These are phyloP conservation scores for Pholis gunnellus DNA, from an alignment of 2,113 vertebrate genomes.

Conservation along the genomic window DNA sequence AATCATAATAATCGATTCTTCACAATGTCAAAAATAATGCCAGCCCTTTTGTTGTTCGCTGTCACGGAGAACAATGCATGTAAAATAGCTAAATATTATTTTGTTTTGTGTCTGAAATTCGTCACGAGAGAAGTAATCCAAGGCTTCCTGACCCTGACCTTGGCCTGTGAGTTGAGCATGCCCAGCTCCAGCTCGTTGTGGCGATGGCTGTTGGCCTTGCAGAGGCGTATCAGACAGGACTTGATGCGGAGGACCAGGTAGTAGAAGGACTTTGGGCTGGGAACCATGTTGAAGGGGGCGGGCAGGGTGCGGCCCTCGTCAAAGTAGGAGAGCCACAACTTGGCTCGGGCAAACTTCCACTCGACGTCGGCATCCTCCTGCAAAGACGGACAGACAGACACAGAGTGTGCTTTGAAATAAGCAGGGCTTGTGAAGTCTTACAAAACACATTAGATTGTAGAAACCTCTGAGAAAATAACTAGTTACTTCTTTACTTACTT, in stretches of 20 bases:
- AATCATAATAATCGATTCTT: background rate
- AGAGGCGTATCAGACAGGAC: constrained; percentile 92
- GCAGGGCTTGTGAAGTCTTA: too few relatives aligned
- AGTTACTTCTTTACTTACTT: background rate
- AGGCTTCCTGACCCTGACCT: constrained; percentile 79
- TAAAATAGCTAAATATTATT: constrained; percentile 4
- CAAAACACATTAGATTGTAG: background rate
- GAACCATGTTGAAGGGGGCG: constrained; percentile 96
- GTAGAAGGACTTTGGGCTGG: constrained; percentile 98
- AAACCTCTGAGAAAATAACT: too few relatives aligned
- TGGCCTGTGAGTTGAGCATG: constrained; percentile 92
- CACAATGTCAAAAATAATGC: background rate
- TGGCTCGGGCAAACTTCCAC: constrained; percentile 98
- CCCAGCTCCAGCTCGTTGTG: constrained; percentile 95
- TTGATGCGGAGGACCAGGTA: constrained; percentile 95
- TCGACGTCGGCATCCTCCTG: constrained; percentile 98
- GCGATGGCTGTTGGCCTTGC: constrained; percentile 91
- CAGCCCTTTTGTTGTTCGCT: background rate
- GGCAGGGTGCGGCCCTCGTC: constrained; percentile 97
- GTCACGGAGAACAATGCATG: background rate
- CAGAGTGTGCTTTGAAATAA: background rate
- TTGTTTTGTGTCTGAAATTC: background rate
- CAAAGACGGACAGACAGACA: constrained; percentile 3
- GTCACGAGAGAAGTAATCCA: background rate
- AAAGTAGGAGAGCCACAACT: constrained; percentile 97